Evolutionary conservation across 1,140 invertebrate genomes (phyloP), one percentile per base, ranked within the genome.

Genomic region (Limonius californicus): DNA sequence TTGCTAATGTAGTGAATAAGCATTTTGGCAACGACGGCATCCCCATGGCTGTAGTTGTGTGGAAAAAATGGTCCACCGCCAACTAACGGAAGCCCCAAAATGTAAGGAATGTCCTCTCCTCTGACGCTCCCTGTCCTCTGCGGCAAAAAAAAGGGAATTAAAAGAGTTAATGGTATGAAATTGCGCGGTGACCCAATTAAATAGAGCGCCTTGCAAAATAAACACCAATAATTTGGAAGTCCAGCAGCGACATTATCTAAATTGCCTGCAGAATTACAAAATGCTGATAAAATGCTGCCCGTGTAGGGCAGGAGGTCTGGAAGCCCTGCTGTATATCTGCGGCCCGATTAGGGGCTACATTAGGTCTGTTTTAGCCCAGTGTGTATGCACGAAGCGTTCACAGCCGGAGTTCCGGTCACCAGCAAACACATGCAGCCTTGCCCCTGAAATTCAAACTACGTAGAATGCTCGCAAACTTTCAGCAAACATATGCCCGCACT

Each of bases 41-140:
- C 91, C 71, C 83, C 81, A 54, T 78, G 77, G 0, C 83, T 87
- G 78, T 88, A 92, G 77, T 92, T 91, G 75, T 85, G 82, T 1
- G 81, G 81, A 72, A 82, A 81, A 58, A 83, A 80, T 55, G 84
- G 82, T 54, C 81, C 80, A 15, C 79, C 81, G n/a, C 80, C 79
- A 3, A 89, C 84, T 39, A 98, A 76, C 16, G 95, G 96, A 65
- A 95, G 85, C 11, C 95, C 97, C 68, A 99, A 84, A 67, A 96
- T 86, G 74, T 94, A 98, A 19, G 95, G 91, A 69, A 99, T 79
- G 76, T 98, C 95, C 75, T 98, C 95, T n/a, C 95, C 96, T 66
- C 90, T 87, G 55, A 96, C 89, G 53, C 85, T 92, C 43, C 87
- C 91, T 63, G 81, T 83, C 73, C 85, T 83, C 87, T 87, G 82